Evolutionary conservation across 2,888 invertebrate genomes (phyloP), one percentile per base, ranked within the genome.

Genomic region (Steromphala cineraria): DNA sequence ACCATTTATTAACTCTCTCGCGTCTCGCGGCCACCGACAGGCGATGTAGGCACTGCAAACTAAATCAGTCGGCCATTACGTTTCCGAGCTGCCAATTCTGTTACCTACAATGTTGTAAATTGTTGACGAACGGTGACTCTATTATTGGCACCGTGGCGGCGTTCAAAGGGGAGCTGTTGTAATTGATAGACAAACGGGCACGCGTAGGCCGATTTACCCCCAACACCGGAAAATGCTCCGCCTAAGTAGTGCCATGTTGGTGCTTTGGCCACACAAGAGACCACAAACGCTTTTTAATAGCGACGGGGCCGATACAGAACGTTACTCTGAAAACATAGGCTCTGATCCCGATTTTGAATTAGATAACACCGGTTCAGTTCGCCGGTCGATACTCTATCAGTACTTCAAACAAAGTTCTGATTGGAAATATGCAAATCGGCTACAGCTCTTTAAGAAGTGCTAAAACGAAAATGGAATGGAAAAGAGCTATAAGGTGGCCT

Each of bases 351-450:
- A 71, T 71, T 40, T 36, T 71, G 71, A 19, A 71, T 71, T 36
- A 71, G 71, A 17, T 36, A 40, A 71, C 36, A 71, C 36, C 36
- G 31, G 71, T 31, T 10, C 31, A 13, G 71, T 40, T n/a, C 71
- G 71, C 40, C 71, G 36, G 36, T 71, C 71, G 36, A 71, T 71
- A 71, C 71, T 40, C 71, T 19, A 71, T 71, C 71, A 71, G 31
- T 19, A 71, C 71, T 71, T 71, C 71, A 71, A 71, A 71, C 71
- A 71, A 71, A 13, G 71, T 71, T 40, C 71, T 71, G 71, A 71
- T 71, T 71, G 71, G 71, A 71, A 71, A 71, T 36, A 71, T 71
- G 71, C 40, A 71, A 71, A 71, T 71, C 31, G 36, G 40, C 10
- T 36, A 36, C 31, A 19, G 71, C 71, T 36, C 31, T 40, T 71